A percentile compares a stretch with the other conserved stretches of the same genome.
Conservation (phyloP, 2,797 vertebrate genomes). For the Trichosurus vulpecula region DNA sequence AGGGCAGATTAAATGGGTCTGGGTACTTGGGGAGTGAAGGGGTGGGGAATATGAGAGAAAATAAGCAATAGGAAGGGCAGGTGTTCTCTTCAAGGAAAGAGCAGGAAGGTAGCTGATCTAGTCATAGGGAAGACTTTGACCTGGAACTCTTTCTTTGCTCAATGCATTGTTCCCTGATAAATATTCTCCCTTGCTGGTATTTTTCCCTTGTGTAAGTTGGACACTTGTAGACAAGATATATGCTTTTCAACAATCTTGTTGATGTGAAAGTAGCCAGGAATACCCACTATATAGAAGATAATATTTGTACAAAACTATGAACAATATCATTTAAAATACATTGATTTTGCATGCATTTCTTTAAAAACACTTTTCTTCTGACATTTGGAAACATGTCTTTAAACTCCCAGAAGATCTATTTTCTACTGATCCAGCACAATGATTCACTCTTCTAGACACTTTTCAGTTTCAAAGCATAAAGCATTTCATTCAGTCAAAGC, state of each 20-base stretch:
- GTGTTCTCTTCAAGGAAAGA: neutral
- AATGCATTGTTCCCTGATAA: neutral
- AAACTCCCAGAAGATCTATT: constrained; percentile 26
- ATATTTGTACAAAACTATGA: neutral
- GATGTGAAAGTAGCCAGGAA: neutral
- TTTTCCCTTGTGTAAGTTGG: neutral
- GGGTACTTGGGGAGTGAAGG: neutral
- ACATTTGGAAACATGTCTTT: constrained; percentile 18
- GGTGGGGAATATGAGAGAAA: neutral
- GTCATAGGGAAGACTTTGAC: neutral
- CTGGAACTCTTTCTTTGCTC: neutral
- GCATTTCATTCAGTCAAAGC: constrained; percentile 54
- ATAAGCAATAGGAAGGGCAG: neutral
- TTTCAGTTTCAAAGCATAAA: constrained; percentile 46
- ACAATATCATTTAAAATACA: neutral
- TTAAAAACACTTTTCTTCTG: neutral
- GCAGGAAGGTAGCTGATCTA: neutral
- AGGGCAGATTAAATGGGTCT: neutral
- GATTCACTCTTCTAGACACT: constrained; percentile 50
- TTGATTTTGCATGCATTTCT: constrained; percentile 6
- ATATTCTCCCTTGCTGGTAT: neutral
- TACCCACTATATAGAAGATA: neutral
- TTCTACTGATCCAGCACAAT: constrained; percentile 41
- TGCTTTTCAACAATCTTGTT: neutral
- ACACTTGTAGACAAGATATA: neutral